These are phyloP conservation scores for Xyliphius kryptos DNA, from an alignment of 2,113 vertebrate genomes.

Conservation along the genomic window DNA sequence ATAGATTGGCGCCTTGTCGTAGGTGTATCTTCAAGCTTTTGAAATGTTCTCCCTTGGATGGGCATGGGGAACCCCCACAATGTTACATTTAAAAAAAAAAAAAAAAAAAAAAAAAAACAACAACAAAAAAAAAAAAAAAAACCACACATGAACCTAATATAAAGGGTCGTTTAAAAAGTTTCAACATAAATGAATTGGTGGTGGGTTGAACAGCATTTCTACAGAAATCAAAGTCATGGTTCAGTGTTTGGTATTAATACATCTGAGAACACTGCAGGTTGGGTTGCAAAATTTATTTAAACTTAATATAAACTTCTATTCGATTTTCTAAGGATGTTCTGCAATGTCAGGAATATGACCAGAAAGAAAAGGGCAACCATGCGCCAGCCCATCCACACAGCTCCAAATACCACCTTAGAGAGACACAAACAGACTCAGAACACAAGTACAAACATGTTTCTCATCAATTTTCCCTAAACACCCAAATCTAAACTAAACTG, in stretches of 20 bases:
- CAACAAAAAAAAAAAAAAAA: no score
- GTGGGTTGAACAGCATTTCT: no score
- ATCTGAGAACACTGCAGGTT: background rate
- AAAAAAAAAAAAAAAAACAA: no score
- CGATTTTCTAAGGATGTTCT: conserved; percentile 15
- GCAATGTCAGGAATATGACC: conserved; percentile 22
- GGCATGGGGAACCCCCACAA: no score
- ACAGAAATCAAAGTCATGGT: background rate
- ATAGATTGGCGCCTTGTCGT: no score
- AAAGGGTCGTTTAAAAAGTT: no score
- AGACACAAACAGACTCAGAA: conserved; percentile 9
- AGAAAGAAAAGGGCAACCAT: conserved; percentile 17
- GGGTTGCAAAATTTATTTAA: conserved; percentile 13
- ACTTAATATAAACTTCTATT: conserved; percentile 4
- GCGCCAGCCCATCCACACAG: conserved; percentile 24
- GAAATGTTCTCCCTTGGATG: no score
- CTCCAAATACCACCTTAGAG: conserved; percentile 23
- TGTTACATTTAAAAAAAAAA: no score
- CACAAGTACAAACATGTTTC: background rate
- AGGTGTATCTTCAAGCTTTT: no score
- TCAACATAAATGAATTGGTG: no score
- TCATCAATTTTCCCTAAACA: background rate
- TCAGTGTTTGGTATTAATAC: background rate
- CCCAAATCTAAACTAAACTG: no score
- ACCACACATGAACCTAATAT: no score